Evolutionary conservation across 2,888 invertebrate species (phyloP), one percentile per base, ranked within the genome.

Genomic region (Caenorhabditis sp.): DNA sequence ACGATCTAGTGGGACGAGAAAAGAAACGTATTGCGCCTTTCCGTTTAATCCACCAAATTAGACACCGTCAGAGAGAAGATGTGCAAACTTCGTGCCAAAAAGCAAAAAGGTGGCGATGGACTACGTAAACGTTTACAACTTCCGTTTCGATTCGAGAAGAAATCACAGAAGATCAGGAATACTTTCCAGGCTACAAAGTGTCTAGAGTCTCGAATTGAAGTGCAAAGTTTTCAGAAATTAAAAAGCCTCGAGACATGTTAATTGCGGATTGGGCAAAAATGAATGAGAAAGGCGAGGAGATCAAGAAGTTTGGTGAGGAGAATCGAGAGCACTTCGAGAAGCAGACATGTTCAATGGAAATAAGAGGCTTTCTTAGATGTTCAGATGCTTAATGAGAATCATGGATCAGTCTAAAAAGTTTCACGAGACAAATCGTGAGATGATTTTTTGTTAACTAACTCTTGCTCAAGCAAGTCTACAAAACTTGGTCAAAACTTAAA

Each of bases 41-140:
- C 56, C 64, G 59, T 59, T 64, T 74, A 74, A 74, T 74, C 74
- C 64, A 44, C 63, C 61, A 64, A 74, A 64, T 74, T 56, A 54
- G 63, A 22, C 31, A 56, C 24, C 66, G 49, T 38, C 31, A 38
- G 38, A 38, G 38, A 38, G 12, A 38, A 35, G 24, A 68, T 68
- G 47, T 47, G 68, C 68, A 68, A 54, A 68, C 38, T 68, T 63
- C 74, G 64, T 54, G 51, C 51, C 41, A 38, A 73, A 41, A 51
- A 61, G 73, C 24, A 51, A 44, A 31, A 66, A 58, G 66, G 35
- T 31, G 74, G 47, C 31, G n/a, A n/a, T n/a, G 74, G 41, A 41
- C 74, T 74, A 64, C 74, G 74, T 74, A 51, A 47, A 47, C 44
- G 61, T 44, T 63, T 56, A 74, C 64, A 44, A 74, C 74, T 74